phyloP scores from a whole-genome alignment of 2,888 invertebrate genomes.

The Mayetiola destructor region DNA sequence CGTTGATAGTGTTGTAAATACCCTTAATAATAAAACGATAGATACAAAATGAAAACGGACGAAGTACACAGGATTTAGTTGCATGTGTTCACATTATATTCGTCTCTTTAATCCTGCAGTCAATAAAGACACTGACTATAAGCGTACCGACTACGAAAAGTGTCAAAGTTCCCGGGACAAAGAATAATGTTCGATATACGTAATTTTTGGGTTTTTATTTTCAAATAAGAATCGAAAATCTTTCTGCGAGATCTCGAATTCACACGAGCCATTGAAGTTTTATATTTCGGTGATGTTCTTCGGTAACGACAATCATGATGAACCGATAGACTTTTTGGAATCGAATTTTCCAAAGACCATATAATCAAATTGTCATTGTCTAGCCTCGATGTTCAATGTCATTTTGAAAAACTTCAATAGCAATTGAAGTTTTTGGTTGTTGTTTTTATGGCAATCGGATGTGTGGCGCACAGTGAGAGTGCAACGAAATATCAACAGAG shows the following conservation, averaged over 20 bases:
- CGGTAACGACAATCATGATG: background rate
- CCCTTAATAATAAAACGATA: constrained; percentile 2
- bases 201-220: background rate
- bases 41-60: background rate
- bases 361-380: constrained; percentile 11
- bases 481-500: too few relatives aligned
- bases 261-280: constrained; percentile 3
- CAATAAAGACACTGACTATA: too few relatives aligned
- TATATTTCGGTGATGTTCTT: background rate
- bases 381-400: too few relatives aligned
- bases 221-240: constrained; percentile 4
- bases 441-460: constrained; percentile 1
- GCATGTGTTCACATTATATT: constrained; percentile 8
- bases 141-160: background rate
- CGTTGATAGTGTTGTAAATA: constrained; percentile 10
- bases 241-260: background rate
- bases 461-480: background rate
- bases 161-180: background rate
- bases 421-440: background rate
- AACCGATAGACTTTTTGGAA: background rate
- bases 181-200: background rate
- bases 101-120: background rate
- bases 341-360: background rate
- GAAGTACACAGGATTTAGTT: constrained; percentile 5
- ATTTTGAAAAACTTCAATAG: background rate